Percentiles rank a stretch among this genome's conserved stretches.
Conservation (phyloP, 1,140 invertebrate genomes). For the Phthorimaea operculella region DNA sequence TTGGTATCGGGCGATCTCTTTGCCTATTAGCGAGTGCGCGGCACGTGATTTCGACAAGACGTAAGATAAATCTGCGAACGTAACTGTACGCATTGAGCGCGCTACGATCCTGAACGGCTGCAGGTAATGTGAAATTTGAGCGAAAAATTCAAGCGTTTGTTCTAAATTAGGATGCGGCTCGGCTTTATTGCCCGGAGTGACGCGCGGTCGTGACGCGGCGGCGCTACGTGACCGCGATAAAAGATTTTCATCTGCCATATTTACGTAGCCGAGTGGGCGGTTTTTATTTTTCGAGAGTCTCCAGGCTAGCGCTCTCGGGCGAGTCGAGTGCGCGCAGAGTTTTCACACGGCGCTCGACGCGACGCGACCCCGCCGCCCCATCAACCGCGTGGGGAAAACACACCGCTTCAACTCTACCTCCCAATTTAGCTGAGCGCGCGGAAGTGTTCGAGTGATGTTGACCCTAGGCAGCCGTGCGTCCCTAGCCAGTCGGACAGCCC, state of each 20-base stretch:
- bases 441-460: constrained; percentile 24
- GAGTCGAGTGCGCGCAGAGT: constrained; percentile 37
- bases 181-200: constrained; percentile 62
- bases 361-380: not conserved
- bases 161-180: constrained; percentile 63
- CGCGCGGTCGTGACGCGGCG: constrained; percentile 61
- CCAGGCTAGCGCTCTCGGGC: constrained; percentile 36
- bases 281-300: constrained; percentile 64
- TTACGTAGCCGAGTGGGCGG: constrained; percentile 64
- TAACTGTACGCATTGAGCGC: not conserved
- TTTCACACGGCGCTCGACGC: constrained; percentile 50
- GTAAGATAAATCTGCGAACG: constrained; percentile 41
- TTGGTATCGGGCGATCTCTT: constrained; percentile 39
- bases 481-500: constrained; percentile 26
- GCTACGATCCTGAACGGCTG: constrained; percentile 25
- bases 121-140: constrained; percentile 38
- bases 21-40: constrained; percentile 17
- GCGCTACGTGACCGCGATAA: constrained; percentile 65
- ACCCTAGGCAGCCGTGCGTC: constrained; percentile 38
- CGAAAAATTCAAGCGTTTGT: constrained; percentile 62
- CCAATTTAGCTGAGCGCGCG: constrained; percentile 26
- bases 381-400: constrained; percentile 38
- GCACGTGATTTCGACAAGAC: constrained; percentile 47
- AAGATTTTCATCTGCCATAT: constrained; percentile 67
- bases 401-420: constrained; percentile 10